Evolutionary conservation across 2,888 invertebrate species (phyloP).

Genomic region (Macrostomum cliftonense): DNA sequence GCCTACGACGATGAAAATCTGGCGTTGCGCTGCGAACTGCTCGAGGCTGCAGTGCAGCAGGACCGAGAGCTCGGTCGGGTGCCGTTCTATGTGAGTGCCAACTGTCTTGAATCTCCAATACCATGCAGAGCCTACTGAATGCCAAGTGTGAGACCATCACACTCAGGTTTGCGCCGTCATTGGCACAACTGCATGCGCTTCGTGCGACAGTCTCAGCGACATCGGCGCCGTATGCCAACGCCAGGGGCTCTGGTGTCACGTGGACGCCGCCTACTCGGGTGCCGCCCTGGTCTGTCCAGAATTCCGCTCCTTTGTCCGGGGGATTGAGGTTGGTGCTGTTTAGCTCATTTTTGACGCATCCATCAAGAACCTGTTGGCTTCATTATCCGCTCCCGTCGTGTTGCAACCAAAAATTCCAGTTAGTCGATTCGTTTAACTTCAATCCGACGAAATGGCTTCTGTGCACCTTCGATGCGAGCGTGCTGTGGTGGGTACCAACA

Average conservation of each 20-base stretch:
- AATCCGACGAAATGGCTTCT: constrained; percentile 94
- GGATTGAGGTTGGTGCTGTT: constrained; percentile 40
- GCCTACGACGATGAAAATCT: constrained; percentile 30
- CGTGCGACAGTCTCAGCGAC: constrained; percentile 79
- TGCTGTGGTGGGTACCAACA: constrained; percentile 59
- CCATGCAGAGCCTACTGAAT: too few relatives aligned
- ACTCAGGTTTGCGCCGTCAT: constrained; percentile 60
- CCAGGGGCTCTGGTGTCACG: constrained; percentile 65
- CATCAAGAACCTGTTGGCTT: too few relatives aligned
- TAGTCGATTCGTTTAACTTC: constrained; percentile 88
- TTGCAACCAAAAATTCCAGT: too few relatives aligned
- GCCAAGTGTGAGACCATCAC: too few relatives aligned
- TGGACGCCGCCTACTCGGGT: constrained; percentile 93
- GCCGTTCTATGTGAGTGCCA: constrained; percentile 85
- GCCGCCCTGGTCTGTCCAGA: constrained; percentile 91
- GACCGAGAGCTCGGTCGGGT: constrained; percentile 76
- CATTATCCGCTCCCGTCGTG: too few relatives aligned
- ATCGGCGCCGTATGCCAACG: constrained; percentile 62
- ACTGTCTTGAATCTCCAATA: too few relatives aligned
- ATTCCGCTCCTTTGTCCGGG: constrained; percentile 57
- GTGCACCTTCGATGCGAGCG: constrained; percentile 86
- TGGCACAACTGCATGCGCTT: constrained; percentile 88
- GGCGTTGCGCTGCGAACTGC: constrained; percentile 27
- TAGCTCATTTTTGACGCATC: too few relatives aligned
- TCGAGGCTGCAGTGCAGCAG: constrained; percentile 55